phyloP scores from a whole-genome alignment of 2,888 invertebrate genomes.

The Pollenia griseotomentosa region DNA sequence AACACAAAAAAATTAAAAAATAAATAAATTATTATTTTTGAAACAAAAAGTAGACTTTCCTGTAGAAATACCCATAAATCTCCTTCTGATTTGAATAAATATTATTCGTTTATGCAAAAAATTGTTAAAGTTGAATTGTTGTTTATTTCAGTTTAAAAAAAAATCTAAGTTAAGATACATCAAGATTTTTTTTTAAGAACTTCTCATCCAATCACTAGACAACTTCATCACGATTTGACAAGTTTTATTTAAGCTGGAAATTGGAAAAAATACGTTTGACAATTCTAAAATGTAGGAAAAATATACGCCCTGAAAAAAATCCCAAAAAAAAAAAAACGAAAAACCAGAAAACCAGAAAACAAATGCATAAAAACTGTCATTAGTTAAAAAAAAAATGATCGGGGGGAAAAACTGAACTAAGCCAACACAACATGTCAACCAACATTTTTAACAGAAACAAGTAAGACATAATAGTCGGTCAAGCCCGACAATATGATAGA shows the following conservation, averaged over 20 bases:
- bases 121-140: not conserved
- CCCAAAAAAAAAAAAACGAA: not conserved
- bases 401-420: not conserved
- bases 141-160: not conserved
- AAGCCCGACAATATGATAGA: no score
- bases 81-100: no score
- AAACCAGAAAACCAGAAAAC: slow-evolving; percentile 15
- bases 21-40: no score
- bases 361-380: slow-evolving; percentile 32
- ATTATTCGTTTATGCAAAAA: no score
- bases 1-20: no score
- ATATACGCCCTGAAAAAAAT: slow-evolving; percentile 5
- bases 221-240: slow-evolving; percentile 39
- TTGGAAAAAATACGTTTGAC: slow-evolving; percentile 4
- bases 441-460: not conserved
- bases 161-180: not conserved
- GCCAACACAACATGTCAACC: slow-evolving; percentile 35
- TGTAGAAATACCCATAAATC: no score
- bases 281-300: not conserved
- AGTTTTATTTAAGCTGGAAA: slow-evolving; percentile 9
- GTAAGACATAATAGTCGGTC: no score
- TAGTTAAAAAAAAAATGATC: slow-evolving; percentile 3
- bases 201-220: slow-evolving; percentile 12
- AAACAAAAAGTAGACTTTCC: no score
- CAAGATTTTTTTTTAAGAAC: not conserved